Evolutionary conservation across 2,888 invertebrate species (phyloP).

Genomic region (Amorpha juglandis): DNA sequence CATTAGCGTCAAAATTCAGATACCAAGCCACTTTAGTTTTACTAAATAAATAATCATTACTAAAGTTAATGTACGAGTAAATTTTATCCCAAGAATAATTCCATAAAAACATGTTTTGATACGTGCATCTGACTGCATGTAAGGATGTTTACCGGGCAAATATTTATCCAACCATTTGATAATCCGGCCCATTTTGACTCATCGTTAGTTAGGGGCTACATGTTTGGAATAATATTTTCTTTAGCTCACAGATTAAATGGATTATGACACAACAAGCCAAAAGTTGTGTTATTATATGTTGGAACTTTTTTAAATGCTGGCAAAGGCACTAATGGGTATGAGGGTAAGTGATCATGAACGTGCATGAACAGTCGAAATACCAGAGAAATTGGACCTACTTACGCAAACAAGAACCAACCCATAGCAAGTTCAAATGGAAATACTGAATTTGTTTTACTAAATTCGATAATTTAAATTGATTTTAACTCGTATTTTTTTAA

Average conservation of each 20-base stretch:
- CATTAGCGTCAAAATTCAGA: too few relatives aligned
- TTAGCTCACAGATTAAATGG: neutral
- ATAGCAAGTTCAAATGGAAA: too few relatives aligned
- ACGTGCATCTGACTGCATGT: neutral
- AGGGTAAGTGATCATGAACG: too few relatives aligned
- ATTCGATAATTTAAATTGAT: too few relatives aligned
- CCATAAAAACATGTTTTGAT: slow-evolving; percentile 6
- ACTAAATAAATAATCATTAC: neutral
- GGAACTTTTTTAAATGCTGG: too few relatives aligned
- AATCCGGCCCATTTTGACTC: neutral
- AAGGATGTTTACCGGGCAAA: slow-evolving; percentile 10
- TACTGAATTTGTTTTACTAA: too few relatives aligned
- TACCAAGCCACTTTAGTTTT: neutral
- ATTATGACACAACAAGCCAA: neutral
- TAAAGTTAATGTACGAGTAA: neutral
- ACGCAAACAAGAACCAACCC: too few relatives aligned
- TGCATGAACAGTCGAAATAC: too few relatives aligned
- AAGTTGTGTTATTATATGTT: too few relatives aligned
- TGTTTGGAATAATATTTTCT: neutral
- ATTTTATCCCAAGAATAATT: neutral
- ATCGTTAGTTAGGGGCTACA: neutral
- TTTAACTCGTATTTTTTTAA: too few relatives aligned
- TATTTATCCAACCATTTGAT: slow-evolving; percentile 9
- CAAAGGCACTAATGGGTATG: too few relatives aligned
- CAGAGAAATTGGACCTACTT: too few relatives aligned